These are phyloP conservation scores for Anaspis maculata DNA, from an alignment of 2,888 invertebrate genomes.

Conservation along the genomic window DNA sequence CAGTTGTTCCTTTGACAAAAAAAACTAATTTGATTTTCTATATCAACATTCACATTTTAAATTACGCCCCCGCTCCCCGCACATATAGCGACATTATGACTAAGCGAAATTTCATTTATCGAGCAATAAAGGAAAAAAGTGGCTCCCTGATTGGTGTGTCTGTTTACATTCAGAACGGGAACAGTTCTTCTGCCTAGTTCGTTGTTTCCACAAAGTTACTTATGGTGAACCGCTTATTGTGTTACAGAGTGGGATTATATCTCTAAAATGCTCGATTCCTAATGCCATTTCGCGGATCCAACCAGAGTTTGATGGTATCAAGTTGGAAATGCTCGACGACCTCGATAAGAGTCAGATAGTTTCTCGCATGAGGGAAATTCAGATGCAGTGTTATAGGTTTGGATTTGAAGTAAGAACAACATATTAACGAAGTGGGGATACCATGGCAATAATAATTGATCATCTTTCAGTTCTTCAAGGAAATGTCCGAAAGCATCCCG, in stretches of 20 bases:
- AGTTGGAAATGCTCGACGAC: constrained; percentile 48
- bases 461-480: constrained; percentile 54
- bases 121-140: too few species aligned
- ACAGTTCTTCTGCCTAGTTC: too few species aligned
- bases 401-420: constrained; percentile 84
- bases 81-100: too few species aligned
- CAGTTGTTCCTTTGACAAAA: too few species aligned
- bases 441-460: too few species aligned
- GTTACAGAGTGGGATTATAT: constrained; percentile 48
- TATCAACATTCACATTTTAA: neutral
- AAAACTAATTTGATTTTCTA: neutral
- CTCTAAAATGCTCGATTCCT: constrained; percentile 50
- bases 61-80: too few species aligned
- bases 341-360: constrained; percentile 52
- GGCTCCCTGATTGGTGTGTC: too few species aligned
- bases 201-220: too few species aligned
- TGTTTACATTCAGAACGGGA: too few species aligned
- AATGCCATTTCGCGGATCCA: constrained; percentile 51
- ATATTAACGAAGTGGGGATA: too few species aligned
- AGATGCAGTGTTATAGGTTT: constrained; percentile 83
- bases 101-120: too few species aligned
- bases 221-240: neutral
- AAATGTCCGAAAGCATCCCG: constrained; percentile 57
- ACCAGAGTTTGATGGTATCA: constrained; percentile 43
- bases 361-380: constrained; percentile 61